These are phyloP conservation scores for Pyralis farinalis DNA, from an alignment of 2,888 invertebrate genomes.

Conservation along the genomic window DNA sequence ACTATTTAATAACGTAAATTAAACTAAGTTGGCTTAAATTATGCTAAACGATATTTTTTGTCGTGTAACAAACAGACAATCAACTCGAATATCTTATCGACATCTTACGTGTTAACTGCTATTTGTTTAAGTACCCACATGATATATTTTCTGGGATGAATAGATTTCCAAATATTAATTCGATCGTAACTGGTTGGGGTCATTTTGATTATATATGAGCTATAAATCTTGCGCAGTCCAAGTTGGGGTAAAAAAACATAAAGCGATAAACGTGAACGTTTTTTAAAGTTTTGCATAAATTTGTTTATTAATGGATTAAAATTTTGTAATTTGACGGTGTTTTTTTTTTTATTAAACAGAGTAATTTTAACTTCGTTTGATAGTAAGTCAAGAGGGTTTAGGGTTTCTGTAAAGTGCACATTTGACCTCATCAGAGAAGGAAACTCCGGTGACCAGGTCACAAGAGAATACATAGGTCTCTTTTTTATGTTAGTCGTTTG, in stretches of 20 bases:
- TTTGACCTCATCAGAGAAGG: too few relatives aligned
- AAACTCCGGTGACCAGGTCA: too few relatives aligned
- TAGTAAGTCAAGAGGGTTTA: too few relatives aligned
- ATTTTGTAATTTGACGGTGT: background rate
- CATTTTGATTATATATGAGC: background rate
- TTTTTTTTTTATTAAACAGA: background rate
- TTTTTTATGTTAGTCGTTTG: too few relatives aligned
- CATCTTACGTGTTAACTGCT: slow-evolving; percentile 21
- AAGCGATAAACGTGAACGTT: background rate
- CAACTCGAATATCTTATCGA: slow-evolving; percentile 4
- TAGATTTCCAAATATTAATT: slow-evolving; percentile 57
- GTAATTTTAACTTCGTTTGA: too few relatives aligned
- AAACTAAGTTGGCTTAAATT: too few relatives aligned
- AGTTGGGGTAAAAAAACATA: background rate
- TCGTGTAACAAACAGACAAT: background rate
- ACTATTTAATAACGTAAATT: too few relatives aligned
- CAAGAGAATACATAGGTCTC: too few relatives aligned
- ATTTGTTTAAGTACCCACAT: slow-evolving; percentile 33
- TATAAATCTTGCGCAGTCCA: slow-evolving; percentile 4
- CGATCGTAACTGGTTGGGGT: slow-evolving; percentile 17
- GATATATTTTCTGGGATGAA: slow-evolving; percentile 38
- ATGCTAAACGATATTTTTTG: too few relatives aligned
- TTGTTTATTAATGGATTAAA: background rate
- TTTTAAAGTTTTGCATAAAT: background rate
- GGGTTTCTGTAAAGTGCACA: too few relatives aligned